phyloP scores from a whole-genome alignment of 2,113 vertebrate species.

The Hyperopisus bebe region DNA sequence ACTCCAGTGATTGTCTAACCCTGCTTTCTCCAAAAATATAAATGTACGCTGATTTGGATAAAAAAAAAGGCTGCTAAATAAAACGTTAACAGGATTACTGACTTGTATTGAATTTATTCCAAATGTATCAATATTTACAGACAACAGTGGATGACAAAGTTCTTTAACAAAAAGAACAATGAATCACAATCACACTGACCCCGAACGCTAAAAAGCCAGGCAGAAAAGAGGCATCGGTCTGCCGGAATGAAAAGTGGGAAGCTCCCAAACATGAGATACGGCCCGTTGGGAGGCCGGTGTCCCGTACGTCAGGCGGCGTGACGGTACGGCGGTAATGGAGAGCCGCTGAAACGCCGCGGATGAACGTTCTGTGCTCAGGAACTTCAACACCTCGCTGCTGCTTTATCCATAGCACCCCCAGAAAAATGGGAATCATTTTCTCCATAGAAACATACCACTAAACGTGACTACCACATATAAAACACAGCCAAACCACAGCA shows the following conservation, averaged over 20 bases:
- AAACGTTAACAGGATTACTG: background rate
- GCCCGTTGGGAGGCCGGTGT: background rate
- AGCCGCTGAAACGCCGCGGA: background rate
- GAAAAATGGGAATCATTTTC: background rate
- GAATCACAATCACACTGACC: background rate
- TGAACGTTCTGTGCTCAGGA: background rate
- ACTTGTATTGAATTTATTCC: background rate
- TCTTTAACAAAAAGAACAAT: background rate
- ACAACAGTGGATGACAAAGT: background rate
- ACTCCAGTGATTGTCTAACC: background rate
- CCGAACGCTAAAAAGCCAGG: background rate
- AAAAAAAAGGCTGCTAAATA: background rate
- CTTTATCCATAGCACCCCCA: background rate
- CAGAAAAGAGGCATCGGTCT: background rate
- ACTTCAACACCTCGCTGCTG: too few relatives aligned
- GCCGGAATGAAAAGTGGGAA: background rate
- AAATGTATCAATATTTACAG: background rate
- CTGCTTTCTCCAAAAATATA: background rate
- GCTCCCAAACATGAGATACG: background rate
- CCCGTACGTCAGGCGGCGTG: constrained; percentile 14
- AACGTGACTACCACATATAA: background rate
- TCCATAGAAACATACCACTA: background rate
- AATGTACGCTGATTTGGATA: background rate
- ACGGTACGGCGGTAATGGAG: constrained; percentile 13
- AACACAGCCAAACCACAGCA: background rate